phyloP scores from a whole-genome alignment of 2,797 vertebrate species.

The Coluber constrictor region DNA sequence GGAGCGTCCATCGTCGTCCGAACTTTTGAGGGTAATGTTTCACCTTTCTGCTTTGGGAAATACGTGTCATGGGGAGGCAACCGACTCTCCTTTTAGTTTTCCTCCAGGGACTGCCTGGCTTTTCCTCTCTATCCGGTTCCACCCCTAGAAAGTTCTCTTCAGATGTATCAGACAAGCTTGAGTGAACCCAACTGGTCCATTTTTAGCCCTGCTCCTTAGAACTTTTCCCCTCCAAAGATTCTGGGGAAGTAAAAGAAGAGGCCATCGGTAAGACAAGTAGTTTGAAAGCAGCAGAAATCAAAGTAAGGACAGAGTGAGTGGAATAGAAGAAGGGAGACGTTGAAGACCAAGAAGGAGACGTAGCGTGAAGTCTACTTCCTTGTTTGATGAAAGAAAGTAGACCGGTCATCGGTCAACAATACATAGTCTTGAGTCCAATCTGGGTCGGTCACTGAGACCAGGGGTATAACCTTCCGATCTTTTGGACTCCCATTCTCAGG shows the following conservation, averaged over 20 bases:
- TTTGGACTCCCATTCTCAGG: no score
- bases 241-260: background rate
- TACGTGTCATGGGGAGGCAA: background rate
- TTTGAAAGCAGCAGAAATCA: no score
- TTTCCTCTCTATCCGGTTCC: background rate
- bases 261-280: background rate
- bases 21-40: conserved; percentile 89
- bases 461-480: no score
- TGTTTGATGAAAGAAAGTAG: background rate
- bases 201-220: background rate
- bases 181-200: background rate
- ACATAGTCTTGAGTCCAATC: background rate
- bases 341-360: no score
- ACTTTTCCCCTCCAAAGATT: background rate
- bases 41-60: conserved; percentile 22
- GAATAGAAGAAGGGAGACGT: background rate
- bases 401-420: background rate
- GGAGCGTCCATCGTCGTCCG: conserved; percentile 92
- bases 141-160: background rate
- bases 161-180: background rate
- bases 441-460: no score
- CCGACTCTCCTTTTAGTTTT: background rate
- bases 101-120: background rate
- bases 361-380: background rate
- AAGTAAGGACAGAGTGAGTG: no score